phyloP scores from a whole-genome alignment of 1,140 invertebrate species.

The Colletes latitarsis region DNA sequence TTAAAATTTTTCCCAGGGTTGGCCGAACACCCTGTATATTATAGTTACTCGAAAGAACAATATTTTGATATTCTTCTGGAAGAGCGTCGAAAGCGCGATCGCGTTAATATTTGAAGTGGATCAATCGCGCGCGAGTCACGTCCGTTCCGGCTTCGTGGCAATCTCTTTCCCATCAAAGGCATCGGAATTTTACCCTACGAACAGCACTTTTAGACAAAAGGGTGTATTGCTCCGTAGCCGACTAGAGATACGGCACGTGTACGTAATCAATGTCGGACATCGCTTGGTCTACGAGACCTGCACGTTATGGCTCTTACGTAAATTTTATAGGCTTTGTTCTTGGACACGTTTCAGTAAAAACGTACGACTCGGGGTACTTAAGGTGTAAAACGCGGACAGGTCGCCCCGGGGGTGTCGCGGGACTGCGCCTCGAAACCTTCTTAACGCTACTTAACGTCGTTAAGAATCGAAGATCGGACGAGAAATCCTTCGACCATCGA shows the following conservation, averaged over 20 bases:
- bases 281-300: constrained; percentile 62
- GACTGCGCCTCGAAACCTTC: background rate
- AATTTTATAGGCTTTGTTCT: constrained; percentile 68
- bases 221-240: constrained; percentile 60
- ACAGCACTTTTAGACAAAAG: constrained; percentile 55
- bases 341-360: constrained; percentile 64
- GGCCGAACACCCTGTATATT: background rate
- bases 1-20: too few species aligned
- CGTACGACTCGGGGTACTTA: background rate
- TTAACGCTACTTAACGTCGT: too few species aligned
- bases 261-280: constrained; percentile 77
- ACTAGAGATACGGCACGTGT: constrained; percentile 76
- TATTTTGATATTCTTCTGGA: too few species aligned
- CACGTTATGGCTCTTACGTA: constrained; percentile 67
- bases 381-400: background rate
- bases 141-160: background rate
- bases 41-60: too few species aligned
- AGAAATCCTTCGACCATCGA: too few species aligned
- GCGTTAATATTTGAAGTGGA: background rate
- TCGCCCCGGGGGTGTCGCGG: background rate
- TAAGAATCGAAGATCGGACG: too few species aligned
- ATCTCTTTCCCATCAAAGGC: constrained; percentile 20
- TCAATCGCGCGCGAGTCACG: constrained; percentile 36
- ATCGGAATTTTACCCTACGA: constrained; percentile 18
- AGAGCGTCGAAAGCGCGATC: background rate